phyloP scores from a whole-genome alignment of 1,140 invertebrate genomes.

The fruit fly (Drosophila melanogaster) region DNA sequence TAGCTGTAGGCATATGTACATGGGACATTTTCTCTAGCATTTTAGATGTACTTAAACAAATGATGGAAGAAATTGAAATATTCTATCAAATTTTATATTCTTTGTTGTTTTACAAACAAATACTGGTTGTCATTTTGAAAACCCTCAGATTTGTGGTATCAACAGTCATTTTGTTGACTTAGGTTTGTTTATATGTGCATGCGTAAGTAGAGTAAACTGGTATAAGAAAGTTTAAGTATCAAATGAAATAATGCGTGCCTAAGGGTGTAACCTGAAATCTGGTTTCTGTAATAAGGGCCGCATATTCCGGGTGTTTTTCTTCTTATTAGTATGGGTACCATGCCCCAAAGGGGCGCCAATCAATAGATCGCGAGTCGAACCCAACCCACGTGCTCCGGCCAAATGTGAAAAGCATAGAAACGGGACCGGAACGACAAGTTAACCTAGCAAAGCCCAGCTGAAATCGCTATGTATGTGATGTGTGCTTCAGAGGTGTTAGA shows the following conservation, averaged over 20 bases:
- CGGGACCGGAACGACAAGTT: slow-evolving; percentile 4
- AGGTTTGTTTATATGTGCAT: too few relatives aligned
- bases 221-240: too few relatives aligned
- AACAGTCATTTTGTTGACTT: too few relatives aligned
- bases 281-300: background rate
- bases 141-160: background rate
- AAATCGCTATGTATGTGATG: slow-evolving; percentile 1
- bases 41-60: background rate
- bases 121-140: background rate
- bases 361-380: slow-evolving; percentile 23
- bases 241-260: background rate
- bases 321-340: slow-evolving; percentile 24
- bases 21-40: background rate
- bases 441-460: slow-evolving; percentile 41
- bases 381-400: slow-evolving; percentile 26
- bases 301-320: background rate
- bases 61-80: background rate
- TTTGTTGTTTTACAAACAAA: too few relatives aligned
- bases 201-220: too few relatives aligned
- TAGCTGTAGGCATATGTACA: slow-evolving; percentile 3
- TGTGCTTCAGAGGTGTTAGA: slow-evolving; percentile 32
- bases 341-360: slow-evolving; percentile 8
- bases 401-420: background rate
- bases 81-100: too few relatives aligned
- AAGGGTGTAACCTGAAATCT: background rate